Evolutionary conservation across 37 sponge, comb jelly and placozoan genomes (phyloP).

Genomic region (Diacarnus erythraeanus): DNA sequence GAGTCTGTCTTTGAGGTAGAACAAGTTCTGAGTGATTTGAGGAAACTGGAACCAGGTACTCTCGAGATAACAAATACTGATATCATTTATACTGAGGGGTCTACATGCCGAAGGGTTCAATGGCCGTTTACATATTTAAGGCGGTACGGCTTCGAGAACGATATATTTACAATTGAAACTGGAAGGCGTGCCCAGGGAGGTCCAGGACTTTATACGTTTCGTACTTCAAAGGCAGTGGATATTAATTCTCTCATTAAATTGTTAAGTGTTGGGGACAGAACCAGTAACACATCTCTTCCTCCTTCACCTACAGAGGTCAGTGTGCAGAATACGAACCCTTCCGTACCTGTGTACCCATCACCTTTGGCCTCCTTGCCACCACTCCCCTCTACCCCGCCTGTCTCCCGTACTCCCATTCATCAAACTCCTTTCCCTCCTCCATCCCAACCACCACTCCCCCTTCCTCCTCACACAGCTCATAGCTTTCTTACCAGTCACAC

Average conservation of each 20-base stretch:
- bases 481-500: not conserved
- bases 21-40: conserved; percentile 27
- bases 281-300: not conserved
- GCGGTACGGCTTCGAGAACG: conserved; percentile 66
- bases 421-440: not conserved
- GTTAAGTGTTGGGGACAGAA: not conserved
- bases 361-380: not conserved
- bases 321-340: not conserved
- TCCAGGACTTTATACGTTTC: conserved; percentile 47
- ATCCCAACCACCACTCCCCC: not conserved
- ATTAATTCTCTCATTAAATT: not conserved
- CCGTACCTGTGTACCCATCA: not conserved
- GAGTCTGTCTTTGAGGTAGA: conserved; percentile 32
- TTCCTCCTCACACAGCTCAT: not conserved
- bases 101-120: not conserved
- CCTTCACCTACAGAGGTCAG: not conserved
- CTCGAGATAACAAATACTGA: conserved; percentile 36
- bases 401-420: not conserved
- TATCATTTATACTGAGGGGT: conserved; percentile 30
- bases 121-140: conserved; percentile 76
- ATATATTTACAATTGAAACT: conserved; percentile 71
- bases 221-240: conserved; percentile 27
- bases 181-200: conserved; percentile 54
- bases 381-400: not conserved
- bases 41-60: conserved; percentile 14